phyloP scores from a whole-genome alignment of 2,113 vertebrate genomes.

The Platysternon megacephalum region DNA sequence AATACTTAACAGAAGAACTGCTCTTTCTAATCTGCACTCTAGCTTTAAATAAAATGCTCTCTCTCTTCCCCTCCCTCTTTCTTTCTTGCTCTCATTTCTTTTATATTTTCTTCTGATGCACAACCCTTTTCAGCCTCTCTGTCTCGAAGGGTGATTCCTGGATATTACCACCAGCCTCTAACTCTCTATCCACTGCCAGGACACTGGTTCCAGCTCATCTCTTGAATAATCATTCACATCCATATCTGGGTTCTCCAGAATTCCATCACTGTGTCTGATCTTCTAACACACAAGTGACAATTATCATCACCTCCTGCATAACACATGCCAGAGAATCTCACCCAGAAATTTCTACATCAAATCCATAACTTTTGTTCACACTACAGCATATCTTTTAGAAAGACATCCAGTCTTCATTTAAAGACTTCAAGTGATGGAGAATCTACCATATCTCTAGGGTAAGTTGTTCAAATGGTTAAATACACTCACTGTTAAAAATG shows the following conservation, averaged over 20 bases:
- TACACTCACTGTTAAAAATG: too few species aligned
- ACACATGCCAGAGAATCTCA: background rate
- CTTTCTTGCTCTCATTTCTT: background rate
- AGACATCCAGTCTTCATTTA: background rate
- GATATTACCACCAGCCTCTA: background rate
- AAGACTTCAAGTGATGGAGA: background rate
- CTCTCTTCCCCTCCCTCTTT: too few species aligned
- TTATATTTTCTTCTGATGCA: background rate
- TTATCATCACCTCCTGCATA: background rate
- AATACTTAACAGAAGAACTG: background rate
- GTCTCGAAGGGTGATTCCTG: background rate
- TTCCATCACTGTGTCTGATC: background rate
- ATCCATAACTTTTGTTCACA: background rate
- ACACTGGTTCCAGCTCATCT: background rate
- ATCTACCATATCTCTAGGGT: background rate
- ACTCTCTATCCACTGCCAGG: background rate
- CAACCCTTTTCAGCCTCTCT: background rate
- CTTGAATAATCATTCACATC: background rate
- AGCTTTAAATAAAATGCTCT: background rate
- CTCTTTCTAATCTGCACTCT: background rate
- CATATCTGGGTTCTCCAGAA: background rate
- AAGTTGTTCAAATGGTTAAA: background rate
- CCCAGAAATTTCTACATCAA: background rate
- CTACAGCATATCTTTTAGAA: fast-evolving
- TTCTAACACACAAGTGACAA: background rate